Conservation (phyloP, 2,888 invertebrate genomes). For the Lepetodrilus schrolli region DNA sequence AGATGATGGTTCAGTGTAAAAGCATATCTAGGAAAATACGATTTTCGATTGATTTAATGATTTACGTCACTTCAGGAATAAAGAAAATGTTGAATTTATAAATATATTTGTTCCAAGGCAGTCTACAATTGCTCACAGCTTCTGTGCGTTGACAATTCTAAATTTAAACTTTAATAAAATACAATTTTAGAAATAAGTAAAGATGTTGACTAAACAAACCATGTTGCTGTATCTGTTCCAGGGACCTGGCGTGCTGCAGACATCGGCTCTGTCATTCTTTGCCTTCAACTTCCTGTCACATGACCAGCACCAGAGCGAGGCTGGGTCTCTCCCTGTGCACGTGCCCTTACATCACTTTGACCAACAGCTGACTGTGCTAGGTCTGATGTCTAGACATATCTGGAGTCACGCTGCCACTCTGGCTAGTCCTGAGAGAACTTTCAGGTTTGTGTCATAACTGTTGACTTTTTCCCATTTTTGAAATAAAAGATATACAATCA, state of each 20-base stretch:
- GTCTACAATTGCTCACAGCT: too few species aligned
- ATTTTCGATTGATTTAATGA: too few species aligned
- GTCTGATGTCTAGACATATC: slow-evolving; percentile 46
- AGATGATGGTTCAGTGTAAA: too few species aligned
- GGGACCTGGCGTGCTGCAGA: slow-evolving; percentile 47
- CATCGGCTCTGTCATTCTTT: slow-evolving; percentile 39
- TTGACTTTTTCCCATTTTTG: too few species aligned
- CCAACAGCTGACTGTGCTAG: slow-evolving; percentile 42
- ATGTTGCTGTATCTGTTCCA: slow-evolving; percentile 23
- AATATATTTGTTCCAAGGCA: too few species aligned
- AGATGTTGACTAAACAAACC: not conserved
- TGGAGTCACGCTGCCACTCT: slow-evolving; percentile 56
- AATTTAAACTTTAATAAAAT: too few species aligned
- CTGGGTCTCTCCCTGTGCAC: slow-evolving; percentile 42
- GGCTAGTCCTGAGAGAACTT: slow-evolving; percentile 33
- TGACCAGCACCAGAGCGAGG: slow-evolving; percentile 32
- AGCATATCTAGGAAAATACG: too few species aligned
- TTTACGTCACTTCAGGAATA: too few species aligned
- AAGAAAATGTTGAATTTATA: too few species aligned
- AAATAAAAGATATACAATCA: too few species aligned
- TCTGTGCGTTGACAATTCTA: too few species aligned
- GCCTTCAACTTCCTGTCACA: slow-evolving; percentile 45
- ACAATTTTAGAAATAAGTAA: too few species aligned
- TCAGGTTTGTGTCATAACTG: slow-evolving; percentile 35
- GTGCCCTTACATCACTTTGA: slow-evolving; percentile 45